Conservation (phyloP, 2,888 invertebrate genomes). For the Leptopilina myrica region DNA sequence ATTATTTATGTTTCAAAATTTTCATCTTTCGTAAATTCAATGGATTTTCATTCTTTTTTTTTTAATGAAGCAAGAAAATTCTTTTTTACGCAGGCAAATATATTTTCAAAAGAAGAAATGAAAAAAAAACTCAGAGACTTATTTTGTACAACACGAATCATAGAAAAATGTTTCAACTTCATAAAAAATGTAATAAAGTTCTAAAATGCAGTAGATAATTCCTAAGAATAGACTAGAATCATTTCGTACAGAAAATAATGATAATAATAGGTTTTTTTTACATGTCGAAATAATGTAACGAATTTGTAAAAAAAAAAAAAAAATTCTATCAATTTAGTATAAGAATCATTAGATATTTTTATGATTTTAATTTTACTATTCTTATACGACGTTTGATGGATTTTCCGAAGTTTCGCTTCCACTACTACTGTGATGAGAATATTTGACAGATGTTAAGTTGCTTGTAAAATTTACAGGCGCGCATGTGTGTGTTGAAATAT, state of each 20-base stretch:
- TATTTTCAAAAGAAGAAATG: too few species aligned
- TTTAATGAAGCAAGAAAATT: neutral
- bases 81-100: too few species aligned
- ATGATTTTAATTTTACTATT: constrained; percentile 24
- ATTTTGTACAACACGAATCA: too few species aligned
- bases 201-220: too few species aligned
- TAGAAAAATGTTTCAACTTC: too few species aligned
- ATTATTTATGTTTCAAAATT: neutral
- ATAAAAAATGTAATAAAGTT: neutral
- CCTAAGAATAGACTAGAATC: neutral
- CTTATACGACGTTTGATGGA: constrained; percentile 52
- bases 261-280: neutral
- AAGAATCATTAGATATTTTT: constrained; percentile 19
- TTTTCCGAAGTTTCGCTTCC: constrained; percentile 65
- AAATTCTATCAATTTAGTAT: neutral
- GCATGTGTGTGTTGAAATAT: constrained; percentile 61
- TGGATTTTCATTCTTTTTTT: neutral
- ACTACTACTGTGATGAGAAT: constrained; percentile 59
- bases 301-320: neutral
- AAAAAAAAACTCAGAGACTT: too few species aligned
- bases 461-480: constrained; percentile 46
- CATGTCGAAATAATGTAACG: neutral
- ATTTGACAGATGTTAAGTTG: constrained; percentile 43
- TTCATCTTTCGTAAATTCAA: neutral
- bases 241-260: too few species aligned